These are phyloP conservation scores for Melopsittacus undulatus DNA, from an alignment of 2,797 vertebrate genomes.

Conservation along the genomic window DNA sequence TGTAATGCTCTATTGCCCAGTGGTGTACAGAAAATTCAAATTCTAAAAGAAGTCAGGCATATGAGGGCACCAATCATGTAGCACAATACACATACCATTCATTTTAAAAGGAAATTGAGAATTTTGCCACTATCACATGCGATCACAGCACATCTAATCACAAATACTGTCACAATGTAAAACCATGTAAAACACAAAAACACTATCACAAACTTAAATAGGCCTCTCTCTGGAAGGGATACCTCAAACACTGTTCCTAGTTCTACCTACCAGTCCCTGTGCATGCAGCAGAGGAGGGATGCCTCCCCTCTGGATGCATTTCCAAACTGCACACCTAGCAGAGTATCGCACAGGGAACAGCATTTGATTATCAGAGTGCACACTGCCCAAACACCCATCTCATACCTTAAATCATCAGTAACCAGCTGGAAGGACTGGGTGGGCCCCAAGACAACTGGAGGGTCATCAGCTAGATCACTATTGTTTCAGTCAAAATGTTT, in stretches of 20 bases:
- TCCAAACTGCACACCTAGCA: neutral
- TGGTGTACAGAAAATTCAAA: neutral
- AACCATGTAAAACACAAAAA: neutral
- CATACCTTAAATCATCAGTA: neutral
- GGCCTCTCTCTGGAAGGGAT: neutral
- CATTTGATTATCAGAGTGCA: neutral
- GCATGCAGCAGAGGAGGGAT: neutral
- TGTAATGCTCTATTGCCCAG: neutral
- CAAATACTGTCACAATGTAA: neutral
- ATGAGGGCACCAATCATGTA: neutral
- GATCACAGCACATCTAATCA: neutral
- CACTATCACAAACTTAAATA: neutral
- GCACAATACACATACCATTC: neutral
- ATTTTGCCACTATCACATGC: neutral
- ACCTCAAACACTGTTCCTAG: neutral
- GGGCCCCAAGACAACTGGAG: neutral
- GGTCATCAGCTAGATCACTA: neutral
- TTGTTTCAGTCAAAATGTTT: neutral
- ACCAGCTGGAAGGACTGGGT: neutral
- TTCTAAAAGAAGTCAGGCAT: neutral
- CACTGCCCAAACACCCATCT: neutral
- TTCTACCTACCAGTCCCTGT: accelerated
- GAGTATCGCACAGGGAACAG: neutral
- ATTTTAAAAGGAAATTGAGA: neutral
- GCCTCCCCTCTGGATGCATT: neutral